Base-by-base conservation (phyloP, 1,140 invertebrate genomes). In the Nautilus pompilius region DNA sequence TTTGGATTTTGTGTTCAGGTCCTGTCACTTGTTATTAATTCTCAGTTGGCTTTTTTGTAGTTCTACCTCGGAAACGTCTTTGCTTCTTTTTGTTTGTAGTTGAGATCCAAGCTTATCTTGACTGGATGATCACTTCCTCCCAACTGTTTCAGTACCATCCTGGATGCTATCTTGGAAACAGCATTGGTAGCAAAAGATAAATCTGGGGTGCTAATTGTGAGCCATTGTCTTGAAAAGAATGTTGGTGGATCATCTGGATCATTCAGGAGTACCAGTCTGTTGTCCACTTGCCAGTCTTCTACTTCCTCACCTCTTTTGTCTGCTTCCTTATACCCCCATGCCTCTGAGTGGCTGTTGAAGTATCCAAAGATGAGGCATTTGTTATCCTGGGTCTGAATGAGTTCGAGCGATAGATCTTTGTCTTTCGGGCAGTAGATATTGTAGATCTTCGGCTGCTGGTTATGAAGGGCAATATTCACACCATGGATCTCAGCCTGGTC, bases 341-440 rank as follows among this genome's bases (percentile, higher is more conserved):
- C 57, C 13, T 29, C 41, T 20, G 59, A 66, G 24, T 57, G 64
- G 30, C 53, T 66, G 58, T 62, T 66, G 32, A 62, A 62, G 17
- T 62, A 53, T 20, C 54, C 64, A 20, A 60, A 28, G 8, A 60
- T 53, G 2, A 64, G 4, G n/a, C 29, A 64, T 17, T 58, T 41
- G 5, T 26, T 34, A 3, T 13, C 17, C 13, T 6, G 36, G 10
- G 53, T 20, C 3, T 55, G 2, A 10, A 55, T 26, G 2, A 6
- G 4, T 2, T 36, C 13, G 5, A 62, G 48, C 10, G 48, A 33
- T 2, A 62, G 30, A 0, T 34, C 29, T 28, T 55, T 62, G 30
- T 62, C 51, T 10, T 4, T 17, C 15, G 60, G 49, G 51, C 48
- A 34, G 48, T 62, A 55, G 4, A 34, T 5, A 33, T 62, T 62